Evolutionary conservation across 2,113 vertebrate genomes (phyloP), one percentile per base, ranked within the genome.

Genomic region (Austrofundulus limnaeus): DNA sequence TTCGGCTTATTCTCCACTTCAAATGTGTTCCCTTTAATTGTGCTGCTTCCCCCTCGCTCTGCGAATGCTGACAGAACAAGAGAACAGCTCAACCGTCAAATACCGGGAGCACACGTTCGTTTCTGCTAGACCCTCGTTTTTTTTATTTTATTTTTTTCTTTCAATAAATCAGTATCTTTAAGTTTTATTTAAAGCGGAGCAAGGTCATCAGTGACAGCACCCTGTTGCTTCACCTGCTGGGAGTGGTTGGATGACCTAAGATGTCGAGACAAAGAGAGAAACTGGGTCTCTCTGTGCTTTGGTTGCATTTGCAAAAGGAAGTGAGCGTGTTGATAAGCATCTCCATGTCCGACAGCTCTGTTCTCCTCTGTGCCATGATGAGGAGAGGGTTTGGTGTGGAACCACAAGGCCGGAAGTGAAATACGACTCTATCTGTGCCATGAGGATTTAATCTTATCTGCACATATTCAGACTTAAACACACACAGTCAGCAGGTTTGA

Each of bases 271-370:
- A 62, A 38, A 67, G 58, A 69, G 55, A 69, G 49, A 77, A 53
- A 61, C 63, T 25, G 43, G 69, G 50, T 28, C 25, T 63, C 53
- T 8, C 57, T 61, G 50, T 61, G 75, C 61, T 63, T 51, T 76
- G 65, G 87, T 74, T 79, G 76, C 42, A 82, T 87, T 85, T 82
- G 77, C 73, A 66, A 64, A 62, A 62, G 42, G 72, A 70, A 87
- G 73, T 25, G 54, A 53, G 25, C 51, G 50, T 66, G 56, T 64
- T 82, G 72, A 83, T 80, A 78, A 52, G n/a, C 70, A 82, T 81
- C 81, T 88, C 39, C 64, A 70, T 56, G 16, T 79, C 49, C 45
- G 64, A 47, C 67, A 45, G 20, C 67, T 66, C 83, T 72, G 71
- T 79, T 72, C 65, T 66, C 52, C 70, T 59, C 71, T 69, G 15